phyloP scores from a whole-genome alignment of 2,888 invertebrate species.

The Tineola bisselliella region DNA sequence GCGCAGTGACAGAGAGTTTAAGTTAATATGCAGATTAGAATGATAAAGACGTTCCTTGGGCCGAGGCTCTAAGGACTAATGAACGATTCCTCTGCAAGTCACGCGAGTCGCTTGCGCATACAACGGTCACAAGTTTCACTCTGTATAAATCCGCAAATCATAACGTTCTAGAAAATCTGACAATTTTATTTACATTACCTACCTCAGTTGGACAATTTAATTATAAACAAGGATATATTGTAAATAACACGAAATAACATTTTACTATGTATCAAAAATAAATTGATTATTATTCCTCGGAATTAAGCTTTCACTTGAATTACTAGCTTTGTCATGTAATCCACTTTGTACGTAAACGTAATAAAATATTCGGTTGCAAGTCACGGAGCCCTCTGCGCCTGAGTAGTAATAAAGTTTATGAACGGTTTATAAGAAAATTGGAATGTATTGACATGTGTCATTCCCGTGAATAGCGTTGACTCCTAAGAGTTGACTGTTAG shows the following conservation, averaged over 20 bases:
- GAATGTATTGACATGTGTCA: constrained; percentile 18
- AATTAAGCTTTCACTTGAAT: neutral
- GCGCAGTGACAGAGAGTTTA: neutral
- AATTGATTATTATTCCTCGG: neutral
- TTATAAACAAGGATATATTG: too few relatives aligned
- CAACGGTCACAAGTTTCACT: constrained; percentile 10
- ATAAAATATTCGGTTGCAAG: constrained; percentile 21
- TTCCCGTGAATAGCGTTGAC: too few relatives aligned
- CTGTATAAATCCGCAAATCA: neutral
- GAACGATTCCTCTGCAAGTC: constrained; percentile 34
- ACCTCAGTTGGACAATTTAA: too few relatives aligned
- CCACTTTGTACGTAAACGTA: neutral
- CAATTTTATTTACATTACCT: neutral
- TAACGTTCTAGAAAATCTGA: neutral
- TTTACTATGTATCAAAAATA: neutral
- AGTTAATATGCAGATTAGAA: constrained; percentile 49
- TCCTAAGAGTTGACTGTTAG: too few relatives aligned
- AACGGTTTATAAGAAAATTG: neutral
- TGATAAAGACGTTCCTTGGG: constrained; percentile 25
- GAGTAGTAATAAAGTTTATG: neutral
- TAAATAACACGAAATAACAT: too few relatives aligned
- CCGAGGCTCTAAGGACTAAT: constrained; percentile 29
- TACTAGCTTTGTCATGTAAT: neutral
- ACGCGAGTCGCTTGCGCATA: constrained; percentile 14
- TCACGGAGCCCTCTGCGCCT: constrained; percentile 40